Conservation (phyloP, 2,113 vertebrate genomes). For the Corydoras maculifer region DNA sequence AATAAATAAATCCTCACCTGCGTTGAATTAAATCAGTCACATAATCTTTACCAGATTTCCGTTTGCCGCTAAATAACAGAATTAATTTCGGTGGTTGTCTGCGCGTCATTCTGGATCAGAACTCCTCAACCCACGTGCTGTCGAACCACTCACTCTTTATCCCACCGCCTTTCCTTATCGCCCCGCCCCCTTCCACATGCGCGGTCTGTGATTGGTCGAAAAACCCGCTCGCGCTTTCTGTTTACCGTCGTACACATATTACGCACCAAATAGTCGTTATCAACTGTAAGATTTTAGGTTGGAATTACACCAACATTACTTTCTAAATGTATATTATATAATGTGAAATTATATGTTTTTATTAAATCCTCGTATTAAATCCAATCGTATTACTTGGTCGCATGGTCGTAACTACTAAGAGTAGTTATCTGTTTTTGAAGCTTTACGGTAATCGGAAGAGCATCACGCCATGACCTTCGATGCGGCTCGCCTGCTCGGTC, state of each 20-base stretch:
- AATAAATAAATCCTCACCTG: conserved; percentile 33
- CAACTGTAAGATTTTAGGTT: no score
- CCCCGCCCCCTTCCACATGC: background rate
- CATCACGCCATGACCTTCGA: conserved; percentile 26
- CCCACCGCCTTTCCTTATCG: background rate
- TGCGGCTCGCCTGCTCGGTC: background rate
- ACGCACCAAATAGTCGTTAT: no score
- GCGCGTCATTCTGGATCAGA: conserved; percentile 10
- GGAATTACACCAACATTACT: background rate
- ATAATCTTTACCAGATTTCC: conserved; percentile 71
- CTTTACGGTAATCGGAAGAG: conserved; percentile 31
- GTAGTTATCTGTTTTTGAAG: background rate
- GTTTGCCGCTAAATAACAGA: conserved; percentile 68
- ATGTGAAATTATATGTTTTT: no score
- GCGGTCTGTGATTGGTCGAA: background rate
- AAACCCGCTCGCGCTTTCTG: background rate
- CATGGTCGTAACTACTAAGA: no score
- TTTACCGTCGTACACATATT: background rate
- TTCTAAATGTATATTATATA: background rate
- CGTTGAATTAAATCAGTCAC: conserved; percentile 57
- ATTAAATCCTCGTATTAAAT: no score
- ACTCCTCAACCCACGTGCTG: background rate
- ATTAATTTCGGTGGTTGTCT: conserved; percentile 50
- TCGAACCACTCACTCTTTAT: background rate
- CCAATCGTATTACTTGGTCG: no score